A percentile compares a stretch with the other conserved stretches of the same genome.
These are phyloP conservation scores for Sphyrna mokarran DNA, from an alignment of 2,113 vertebrate species.

Conservation along the genomic window DNA sequence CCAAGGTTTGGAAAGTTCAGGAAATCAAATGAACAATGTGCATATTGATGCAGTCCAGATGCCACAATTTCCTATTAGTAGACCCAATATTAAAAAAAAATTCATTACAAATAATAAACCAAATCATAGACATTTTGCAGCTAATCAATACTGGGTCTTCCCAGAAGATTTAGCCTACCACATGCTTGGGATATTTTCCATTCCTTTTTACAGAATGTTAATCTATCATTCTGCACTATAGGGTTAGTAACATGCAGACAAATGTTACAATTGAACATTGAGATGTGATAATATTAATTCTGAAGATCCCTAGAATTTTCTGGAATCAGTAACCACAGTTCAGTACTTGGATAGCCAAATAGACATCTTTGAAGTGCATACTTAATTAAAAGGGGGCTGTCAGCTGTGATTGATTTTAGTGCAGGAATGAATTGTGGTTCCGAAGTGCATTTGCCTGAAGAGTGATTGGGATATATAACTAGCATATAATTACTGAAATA, in stretches of 20 bases:
- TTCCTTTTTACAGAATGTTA: conserved; percentile 20
- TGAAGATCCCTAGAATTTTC: background rate
- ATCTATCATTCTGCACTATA: background rate
- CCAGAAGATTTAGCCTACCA: background rate
- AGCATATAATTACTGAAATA: background rate
- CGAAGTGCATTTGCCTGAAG: background rate
- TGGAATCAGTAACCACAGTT: background rate
- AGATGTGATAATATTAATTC: background rate
- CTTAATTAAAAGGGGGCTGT: conserved; percentile 6
- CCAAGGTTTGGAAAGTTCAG: background rate
- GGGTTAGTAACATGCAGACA: background rate
- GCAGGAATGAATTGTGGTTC: conserved; percentile 9
- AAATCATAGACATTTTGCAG: background rate
- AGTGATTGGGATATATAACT: background rate
- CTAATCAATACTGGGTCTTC: background rate
- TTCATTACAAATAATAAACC: background rate
- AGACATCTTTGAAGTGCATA: conserved; percentile 13
- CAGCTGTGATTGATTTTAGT: conserved; percentile 29
- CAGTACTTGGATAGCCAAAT: background rate
- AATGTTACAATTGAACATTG: conserved; percentile 12
- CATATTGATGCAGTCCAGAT: background rate
- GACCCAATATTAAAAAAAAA: background rate
- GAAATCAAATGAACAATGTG: background rate
- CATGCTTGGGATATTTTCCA: background rate
- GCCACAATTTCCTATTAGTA: background rate